Base-by-base conservation (phyloP, 2,888 invertebrate genomes). In the Cryptophagus acutangulus region DNA sequence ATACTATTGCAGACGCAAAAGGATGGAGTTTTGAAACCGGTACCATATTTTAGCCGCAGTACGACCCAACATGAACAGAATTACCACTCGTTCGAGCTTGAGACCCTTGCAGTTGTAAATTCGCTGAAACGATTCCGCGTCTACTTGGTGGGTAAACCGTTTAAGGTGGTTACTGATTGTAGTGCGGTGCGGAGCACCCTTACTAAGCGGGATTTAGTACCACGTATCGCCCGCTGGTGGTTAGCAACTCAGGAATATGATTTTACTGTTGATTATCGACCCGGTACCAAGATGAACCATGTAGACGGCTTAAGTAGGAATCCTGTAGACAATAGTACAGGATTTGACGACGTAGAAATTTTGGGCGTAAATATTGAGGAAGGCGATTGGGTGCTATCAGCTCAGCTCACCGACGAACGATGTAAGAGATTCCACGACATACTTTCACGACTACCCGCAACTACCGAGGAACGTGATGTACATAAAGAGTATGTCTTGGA, bases 11-110 rank as follows among this genome's bases (percentile, higher is more conserved):
- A 5, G 20, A 20, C 5, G 9, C 38, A 25, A 44, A 45, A 17
- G 33, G 40, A 26, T 2, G 39, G 35, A 10, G 17, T 33, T 8
- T 29, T 47, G 20, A 31, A 48, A 15, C 48, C 49, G 9, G 48
- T 65, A 5, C 43, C 46, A 3, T 66, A 59, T 41, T 52, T 46
- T 17, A 61, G 59, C 30, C 48, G 58, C 25, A 51, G 51, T 9
- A 53, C 62, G 1, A 53, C 53, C 1, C 38, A 29, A 3, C 41
- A 52, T 1, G 65, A 69, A 46, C 30, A 40, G 16, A 17, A 25
- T n/a, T 53, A 48, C 15, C 48, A 49, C 20, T 42, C 44, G 9
- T 54, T 46, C 29, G 52, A 56, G 18, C 30, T 56, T 10, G 50
- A 55, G 46, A 54, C 54, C 5, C 41, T 54, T 31, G 50, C 52